These are phyloP conservation scores for Dicyrtoma fusca DNA, from an alignment of 2,888 invertebrate genomes.

Conservation along the genomic window DNA sequence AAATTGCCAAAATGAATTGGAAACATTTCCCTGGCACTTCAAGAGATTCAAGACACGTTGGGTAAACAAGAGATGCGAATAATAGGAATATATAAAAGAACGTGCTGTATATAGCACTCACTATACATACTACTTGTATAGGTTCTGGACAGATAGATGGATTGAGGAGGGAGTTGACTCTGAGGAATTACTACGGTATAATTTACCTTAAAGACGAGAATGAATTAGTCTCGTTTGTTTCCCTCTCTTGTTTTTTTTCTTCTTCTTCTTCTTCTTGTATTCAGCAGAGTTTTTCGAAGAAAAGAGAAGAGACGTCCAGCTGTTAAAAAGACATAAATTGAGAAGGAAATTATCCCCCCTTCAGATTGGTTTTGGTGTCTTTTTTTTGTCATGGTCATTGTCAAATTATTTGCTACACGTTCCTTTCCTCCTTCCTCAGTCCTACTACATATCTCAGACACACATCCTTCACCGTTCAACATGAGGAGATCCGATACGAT, in stretches of 20 bases:
- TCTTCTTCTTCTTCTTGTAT: constrained; percentile 5
- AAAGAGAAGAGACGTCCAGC: constrained; percentile 27
- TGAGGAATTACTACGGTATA: constrained; percentile 21
- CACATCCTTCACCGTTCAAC: no score
- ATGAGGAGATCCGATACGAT: no score
- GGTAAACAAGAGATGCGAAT: no score
- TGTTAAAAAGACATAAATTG: constrained; percentile 36
- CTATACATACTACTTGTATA: no score
- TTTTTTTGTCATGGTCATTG: constrained; percentile 28
- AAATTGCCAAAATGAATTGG: no score
- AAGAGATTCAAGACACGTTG: no score
- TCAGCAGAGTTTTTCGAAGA: background rate
- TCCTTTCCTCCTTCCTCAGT: no score
- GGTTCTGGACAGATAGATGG: no score
- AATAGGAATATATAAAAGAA: no score
- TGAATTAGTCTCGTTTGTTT: constrained; percentile 29
- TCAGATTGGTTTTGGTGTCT: constrained; percentile 31
- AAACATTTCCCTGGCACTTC: no score
- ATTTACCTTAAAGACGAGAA: constrained; percentile 29
- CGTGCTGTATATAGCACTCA: no score
- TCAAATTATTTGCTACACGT: constrained; percentile 9
- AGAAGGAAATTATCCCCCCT: constrained; percentile 33
- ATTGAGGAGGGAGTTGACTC: constrained; percentile 1
- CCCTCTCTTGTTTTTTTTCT: constrained; percentile 5
- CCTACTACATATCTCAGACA: no score